Conservation (phyloP, 2,888 invertebrate species). For the Cyclophora albipunctata region DNA sequence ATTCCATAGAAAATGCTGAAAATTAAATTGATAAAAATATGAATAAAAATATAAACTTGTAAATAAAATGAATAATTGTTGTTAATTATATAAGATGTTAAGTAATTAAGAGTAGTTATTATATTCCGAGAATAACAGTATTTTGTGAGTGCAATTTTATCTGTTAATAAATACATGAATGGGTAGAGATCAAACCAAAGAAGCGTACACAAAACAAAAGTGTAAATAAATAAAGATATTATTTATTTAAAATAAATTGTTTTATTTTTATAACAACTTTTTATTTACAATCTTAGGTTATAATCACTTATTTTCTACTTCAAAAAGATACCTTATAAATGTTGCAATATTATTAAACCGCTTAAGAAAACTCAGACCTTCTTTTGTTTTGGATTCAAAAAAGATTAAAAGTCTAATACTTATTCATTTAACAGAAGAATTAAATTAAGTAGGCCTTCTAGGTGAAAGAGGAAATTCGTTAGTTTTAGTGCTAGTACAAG, state of each 20-base stretch:
- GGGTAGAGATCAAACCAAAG: slow-evolving; percentile 69
- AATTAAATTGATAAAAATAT: too few species aligned
- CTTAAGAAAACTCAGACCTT: too few species aligned
- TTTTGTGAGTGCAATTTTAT: slow-evolving; percentile 62
- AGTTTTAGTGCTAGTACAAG: slow-evolving; percentile 22
- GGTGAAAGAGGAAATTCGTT: slow-evolving; percentile 33
- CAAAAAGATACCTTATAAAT: too few species aligned
- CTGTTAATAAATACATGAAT: slow-evolving; percentile 29
- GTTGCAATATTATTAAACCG: too few species aligned
- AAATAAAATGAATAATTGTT: slow-evolving; percentile 38
- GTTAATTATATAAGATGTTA: slow-evolving; percentile 30
- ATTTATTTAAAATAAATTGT: slow-evolving; percentile 36
- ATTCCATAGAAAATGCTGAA: too few species aligned
- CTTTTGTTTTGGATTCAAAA: too few species aligned
- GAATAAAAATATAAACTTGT: slow-evolving; percentile 24
- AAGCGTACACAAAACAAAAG: slow-evolving; percentile 57
- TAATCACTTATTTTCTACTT: too few species aligned
- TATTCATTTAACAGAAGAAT: too few species aligned
- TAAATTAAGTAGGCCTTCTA: neutral
- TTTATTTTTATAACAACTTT: slow-evolving; percentile 23
- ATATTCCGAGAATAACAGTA: slow-evolving; percentile 43
- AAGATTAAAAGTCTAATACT: too few species aligned
- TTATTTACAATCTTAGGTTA: too few species aligned
- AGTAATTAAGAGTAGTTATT: slow-evolving; percentile 32
- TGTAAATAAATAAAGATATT: slow-evolving; percentile 55